phyloP scores from a whole-genome alignment of 2,888 invertebrate species.

The Ectemnius cavifrons region DNA sequence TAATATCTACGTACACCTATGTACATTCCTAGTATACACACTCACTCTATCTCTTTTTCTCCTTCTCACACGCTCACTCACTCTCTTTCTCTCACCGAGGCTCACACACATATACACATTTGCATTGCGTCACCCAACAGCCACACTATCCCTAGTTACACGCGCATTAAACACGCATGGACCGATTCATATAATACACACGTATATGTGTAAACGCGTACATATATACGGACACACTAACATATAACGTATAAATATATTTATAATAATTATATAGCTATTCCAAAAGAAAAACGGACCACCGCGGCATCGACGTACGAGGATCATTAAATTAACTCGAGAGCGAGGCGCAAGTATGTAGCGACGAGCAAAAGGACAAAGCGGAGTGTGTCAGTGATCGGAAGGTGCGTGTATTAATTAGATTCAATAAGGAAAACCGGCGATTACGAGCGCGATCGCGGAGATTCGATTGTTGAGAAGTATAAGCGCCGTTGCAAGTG shows the following conservation, averaged over 20 bases:
- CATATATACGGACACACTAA: conserved; percentile 44
- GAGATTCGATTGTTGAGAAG: conserved; percentile 48
- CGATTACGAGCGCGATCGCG: conserved; percentile 32
- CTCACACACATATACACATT: conserved; percentile 8
- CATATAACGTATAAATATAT: conserved; percentile 66
- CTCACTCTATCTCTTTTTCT: background rate
- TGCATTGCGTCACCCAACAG: conserved; percentile 14
- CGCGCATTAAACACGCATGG: conserved; percentile 67
- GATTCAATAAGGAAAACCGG: conserved; percentile 31
- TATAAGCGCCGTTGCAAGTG: conserved; percentile 52
- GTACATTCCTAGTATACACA: conserved; percentile 75
- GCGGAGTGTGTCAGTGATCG: conserved; percentile 10
- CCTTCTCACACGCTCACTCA: conserved; percentile 41
- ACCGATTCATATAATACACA: conserved; percentile 68
- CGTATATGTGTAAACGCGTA: conserved; percentile 44
- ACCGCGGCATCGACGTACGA: conserved; percentile 66
- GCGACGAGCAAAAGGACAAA: background rate
- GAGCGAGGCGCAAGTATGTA: background rate
- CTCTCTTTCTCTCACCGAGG: conserved; percentile 68
- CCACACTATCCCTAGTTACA: conserved; percentile 30
- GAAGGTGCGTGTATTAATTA: conserved; percentile 40
- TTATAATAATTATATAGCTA: conserved; percentile 73
- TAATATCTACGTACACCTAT: conserved; percentile 75
- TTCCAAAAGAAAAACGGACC: conserved; percentile 67
- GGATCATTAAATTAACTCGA: conserved; percentile 55